Evolutionary conservation across 1,140 invertebrate genomes (phyloP).

Genomic region (Aphis craccivora): DNA sequence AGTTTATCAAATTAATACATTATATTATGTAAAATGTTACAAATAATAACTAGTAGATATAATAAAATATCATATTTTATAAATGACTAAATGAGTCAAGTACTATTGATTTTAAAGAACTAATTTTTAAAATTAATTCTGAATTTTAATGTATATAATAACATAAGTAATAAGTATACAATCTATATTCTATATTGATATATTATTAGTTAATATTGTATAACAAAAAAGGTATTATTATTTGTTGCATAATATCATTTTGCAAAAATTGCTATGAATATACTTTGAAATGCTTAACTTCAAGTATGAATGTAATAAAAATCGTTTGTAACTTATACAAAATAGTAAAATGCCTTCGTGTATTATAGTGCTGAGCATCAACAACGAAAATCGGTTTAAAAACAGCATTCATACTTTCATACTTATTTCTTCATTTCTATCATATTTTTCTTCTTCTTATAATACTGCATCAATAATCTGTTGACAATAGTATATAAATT

Average conservation of each 20-base stretch:
- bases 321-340: neutral
- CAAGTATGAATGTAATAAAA: neutral
- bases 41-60: neutral
- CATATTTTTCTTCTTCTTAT: neutral
- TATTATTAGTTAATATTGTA: neutral
- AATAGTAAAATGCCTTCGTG: neutral
- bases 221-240: neutral
- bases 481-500: neutral
- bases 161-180: neutral
- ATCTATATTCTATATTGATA: no score
- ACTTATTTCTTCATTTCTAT: neutral
- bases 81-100: neutral
- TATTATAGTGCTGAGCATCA: neutral
- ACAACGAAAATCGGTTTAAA: neutral
- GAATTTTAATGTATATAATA: neutral
- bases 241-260: neutral
- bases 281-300: neutral
- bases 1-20: neutral
- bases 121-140: neutral
- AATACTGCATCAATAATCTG: neutral
- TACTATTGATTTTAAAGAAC: neutral
- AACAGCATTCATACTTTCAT: neutral
- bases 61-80: neutral
- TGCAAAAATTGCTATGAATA: neutral
- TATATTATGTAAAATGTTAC: neutral